Evolutionary conservation across 2,797 vertebrate species (phyloP).

Genomic region (Muscicapa comitata): DNA sequence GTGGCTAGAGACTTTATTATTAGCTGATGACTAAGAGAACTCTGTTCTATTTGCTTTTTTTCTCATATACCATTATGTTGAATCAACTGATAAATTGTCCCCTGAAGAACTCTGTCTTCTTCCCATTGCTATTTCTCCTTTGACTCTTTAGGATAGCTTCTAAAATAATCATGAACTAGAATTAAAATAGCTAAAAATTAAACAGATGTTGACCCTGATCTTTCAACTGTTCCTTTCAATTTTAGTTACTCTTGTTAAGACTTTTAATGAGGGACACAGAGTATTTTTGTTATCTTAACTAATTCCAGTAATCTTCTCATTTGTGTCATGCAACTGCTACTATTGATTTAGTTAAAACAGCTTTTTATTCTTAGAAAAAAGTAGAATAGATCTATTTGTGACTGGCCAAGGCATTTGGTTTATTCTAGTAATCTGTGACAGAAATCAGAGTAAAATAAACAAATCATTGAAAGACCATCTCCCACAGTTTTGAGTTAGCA

Average conservation of each 20-base stretch:
- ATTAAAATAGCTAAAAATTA: slow-evolving; percentile 50
- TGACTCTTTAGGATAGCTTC: not conserved
- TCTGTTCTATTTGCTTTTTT: not conserved
- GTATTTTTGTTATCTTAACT: slow-evolving; percentile 35
- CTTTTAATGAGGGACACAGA: slow-evolving; percentile 13
- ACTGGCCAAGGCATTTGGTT: not conserved
- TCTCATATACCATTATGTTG: not conserved
- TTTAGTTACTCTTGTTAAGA: not conserved
- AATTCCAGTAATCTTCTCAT: slow-evolving; percentile 13
- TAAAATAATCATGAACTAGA: slow-evolving; percentile 10
- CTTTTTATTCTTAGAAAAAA: not conserved
- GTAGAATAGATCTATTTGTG: not conserved
- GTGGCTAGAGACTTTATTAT: not conserved
- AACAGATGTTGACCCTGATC: slow-evolving; percentile 51
- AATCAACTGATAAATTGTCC: slow-evolving; percentile 5
- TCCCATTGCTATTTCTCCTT: not conserved
- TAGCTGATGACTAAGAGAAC: not conserved
- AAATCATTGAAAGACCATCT: not conserved
- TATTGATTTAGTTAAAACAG: slow-evolving; percentile 22
- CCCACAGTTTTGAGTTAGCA: not conserved
- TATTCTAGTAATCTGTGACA: not conserved
- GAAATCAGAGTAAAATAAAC: not conserved
- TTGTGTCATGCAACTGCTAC: slow-evolving; percentile 2
- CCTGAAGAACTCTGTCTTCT: not conserved
- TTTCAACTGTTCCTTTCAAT: slow-evolving; percentile 45